phyloP scores from a whole-genome alignment of 2,888 invertebrate species.

The Stomorhina lunata region DNA sequence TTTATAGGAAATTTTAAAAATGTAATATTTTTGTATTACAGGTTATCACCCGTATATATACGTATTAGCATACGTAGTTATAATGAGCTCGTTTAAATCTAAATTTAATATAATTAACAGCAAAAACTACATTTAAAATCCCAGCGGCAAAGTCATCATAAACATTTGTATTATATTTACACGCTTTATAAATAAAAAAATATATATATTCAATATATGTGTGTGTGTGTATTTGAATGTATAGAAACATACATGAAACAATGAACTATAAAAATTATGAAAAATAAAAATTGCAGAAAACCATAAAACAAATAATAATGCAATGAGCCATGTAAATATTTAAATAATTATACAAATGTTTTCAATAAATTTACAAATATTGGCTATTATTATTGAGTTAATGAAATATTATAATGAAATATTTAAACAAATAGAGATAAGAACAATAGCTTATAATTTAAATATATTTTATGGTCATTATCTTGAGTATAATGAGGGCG shows the following conservation, averaged over 20 bases:
- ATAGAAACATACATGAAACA: neutral
- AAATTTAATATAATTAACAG: too few relatives aligned
- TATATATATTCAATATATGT: too few relatives aligned
- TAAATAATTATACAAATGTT: neutral
- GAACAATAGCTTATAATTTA: neutral
- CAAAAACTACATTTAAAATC: too few relatives aligned
- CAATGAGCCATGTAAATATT: slow-evolving; percentile 9
- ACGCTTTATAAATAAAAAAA: too few relatives aligned
- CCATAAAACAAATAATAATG: neutral
- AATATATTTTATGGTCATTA: neutral
- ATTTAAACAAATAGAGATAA: neutral
- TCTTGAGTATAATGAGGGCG: neutral
- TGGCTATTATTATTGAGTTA: neutral
- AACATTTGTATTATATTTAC: too few relatives aligned
- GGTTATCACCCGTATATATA: too few relatives aligned
- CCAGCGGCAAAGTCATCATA: too few relatives aligned
- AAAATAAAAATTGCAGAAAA: neutral
- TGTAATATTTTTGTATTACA: too few relatives aligned
- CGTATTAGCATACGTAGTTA: too few relatives aligned
- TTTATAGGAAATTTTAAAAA: too few relatives aligned
- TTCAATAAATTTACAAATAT: neutral
- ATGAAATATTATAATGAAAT: neutral
- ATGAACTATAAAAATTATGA: neutral
- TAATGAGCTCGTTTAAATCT: too few relatives aligned
- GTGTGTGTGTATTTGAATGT: too few relatives aligned